Evolutionary conservation across 1,140 invertebrate genomes (phyloP), one percentile per base, ranked within the genome.

Genomic region (Euwallacea fornicatus): DNA sequence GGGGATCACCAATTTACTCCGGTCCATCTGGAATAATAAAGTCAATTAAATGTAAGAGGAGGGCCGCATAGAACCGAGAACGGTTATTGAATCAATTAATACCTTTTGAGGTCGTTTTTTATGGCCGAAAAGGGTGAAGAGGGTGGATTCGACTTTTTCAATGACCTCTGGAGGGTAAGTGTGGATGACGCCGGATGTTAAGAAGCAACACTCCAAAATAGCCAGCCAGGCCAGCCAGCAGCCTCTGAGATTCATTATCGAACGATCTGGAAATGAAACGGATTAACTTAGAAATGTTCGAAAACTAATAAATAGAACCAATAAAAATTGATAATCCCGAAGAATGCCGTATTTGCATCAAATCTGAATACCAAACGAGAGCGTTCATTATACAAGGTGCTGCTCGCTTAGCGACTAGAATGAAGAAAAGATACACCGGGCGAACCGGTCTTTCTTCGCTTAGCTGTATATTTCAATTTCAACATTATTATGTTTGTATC

Each of bases 61-160:
- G 21, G 21, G 4, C 4, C 4, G 21, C 4, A 33, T 4, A 4
- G 21, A 4, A 33, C 21, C 21, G 21, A n/a, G 6, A 43, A 43
- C 11, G 33, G 11, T 61, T 11, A 42, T 43, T 61, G 21, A 33
- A 33, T 33, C 1, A 33, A 1, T 33, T 33, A 33, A 33, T n/a
- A 69, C 62, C 62, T 66, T 71, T 33, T 47, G 41, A 9, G 83
- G 83, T 66, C 86, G 80, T 76, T 88, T 84, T 71, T 86, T 86
- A 77, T 95, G 85, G 50, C 93, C 92, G 77, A 95, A 87, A 78
- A 93, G 81, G 73, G 89, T 86, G 70, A 95, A 85, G 47, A 96
- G 84, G 74, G 83, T 88, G 44, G 85, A 83, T 79, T 93, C 90
- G 69, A 92, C 83, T 75, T 85, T 68, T 4, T 62, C 59, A 42